Conservation (phyloP, 2,888 invertebrate species). For the Catotricha subobsoleta region DNA sequence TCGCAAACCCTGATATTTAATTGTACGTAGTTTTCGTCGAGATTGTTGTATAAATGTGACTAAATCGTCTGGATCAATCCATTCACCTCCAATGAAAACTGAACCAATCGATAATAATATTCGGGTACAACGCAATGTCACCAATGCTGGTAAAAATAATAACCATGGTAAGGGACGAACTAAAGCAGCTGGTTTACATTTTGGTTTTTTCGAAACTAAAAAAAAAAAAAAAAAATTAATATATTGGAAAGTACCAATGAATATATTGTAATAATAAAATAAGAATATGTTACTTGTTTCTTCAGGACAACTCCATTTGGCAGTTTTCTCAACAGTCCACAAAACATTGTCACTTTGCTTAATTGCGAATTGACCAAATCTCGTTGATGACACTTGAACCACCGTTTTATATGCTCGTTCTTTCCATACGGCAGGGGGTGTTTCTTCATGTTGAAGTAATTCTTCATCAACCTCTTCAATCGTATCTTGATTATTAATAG, state of each 20-base stretch:
- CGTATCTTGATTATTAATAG: too few relatives aligned
- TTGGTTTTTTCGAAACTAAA: too few relatives aligned
- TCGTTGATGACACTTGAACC: slow-evolving; percentile 20
- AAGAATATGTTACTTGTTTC: too few relatives aligned
- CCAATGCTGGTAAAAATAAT: slow-evolving; percentile 21
- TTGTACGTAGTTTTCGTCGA: slow-evolving; percentile 17
- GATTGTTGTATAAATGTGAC: slow-evolving; percentile 23
- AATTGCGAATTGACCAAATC: slow-evolving; percentile 20
- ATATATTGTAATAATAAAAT: too few relatives aligned
- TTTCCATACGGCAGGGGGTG: too few relatives aligned
- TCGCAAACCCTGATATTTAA: too few relatives aligned
- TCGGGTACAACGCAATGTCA: slow-evolving; percentile 20
- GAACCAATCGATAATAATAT: slow-evolving; percentile 19
- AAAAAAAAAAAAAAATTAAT: too few relatives aligned
- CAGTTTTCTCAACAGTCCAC: slow-evolving; percentile 22
- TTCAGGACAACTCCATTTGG: too few relatives aligned
- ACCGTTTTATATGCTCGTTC: too few relatives aligned
- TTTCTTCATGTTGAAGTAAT: too few relatives aligned
- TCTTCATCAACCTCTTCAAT: too few relatives aligned
- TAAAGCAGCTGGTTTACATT: slow-evolving; percentile 12
- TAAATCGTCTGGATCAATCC: slow-evolving; percentile 18
- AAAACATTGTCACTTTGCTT: slow-evolving; percentile 19
- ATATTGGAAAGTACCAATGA: too few relatives aligned
- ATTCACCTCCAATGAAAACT: slow-evolving; percentile 19
- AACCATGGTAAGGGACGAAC: slow-evolving; percentile 25